Percentiles rank a stretch among this genome's conserved stretches.
Conservation (phyloP, 1,140 invertebrate species). For the Bombus affinis region DNA sequence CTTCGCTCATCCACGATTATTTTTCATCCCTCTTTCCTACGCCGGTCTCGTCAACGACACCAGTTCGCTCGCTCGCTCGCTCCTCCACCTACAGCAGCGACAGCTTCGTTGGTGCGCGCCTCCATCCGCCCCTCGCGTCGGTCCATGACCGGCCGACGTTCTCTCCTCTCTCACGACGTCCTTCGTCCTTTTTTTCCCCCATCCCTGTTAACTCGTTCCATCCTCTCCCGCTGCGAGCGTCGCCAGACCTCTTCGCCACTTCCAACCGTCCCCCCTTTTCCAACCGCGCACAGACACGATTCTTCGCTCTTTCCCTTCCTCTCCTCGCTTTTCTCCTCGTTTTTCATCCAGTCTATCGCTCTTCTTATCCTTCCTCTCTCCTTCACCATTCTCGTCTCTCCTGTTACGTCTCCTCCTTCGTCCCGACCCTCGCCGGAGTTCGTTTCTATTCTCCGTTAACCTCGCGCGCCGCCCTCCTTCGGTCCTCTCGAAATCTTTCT, state of each 20-base stretch:
- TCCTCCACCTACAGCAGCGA: neutral
- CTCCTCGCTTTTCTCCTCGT: neutral
- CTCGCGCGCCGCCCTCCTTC: neutral
- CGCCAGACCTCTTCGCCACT: constrained; percentile 42
- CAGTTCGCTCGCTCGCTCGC: constrained; percentile 1
- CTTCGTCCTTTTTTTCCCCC: constrained; percentile 50
- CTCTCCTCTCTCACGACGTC: constrained; percentile 41
- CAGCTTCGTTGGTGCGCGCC: neutral
- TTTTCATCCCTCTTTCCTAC: constrained; percentile 56
- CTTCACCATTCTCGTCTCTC: neutral
- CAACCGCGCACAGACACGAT: constrained; percentile 29
- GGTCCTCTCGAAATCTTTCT: constrained; percentile 15
- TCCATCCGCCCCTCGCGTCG: constrained; percentile 19
- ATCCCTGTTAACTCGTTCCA: constrained; percentile 50
- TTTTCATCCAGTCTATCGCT: neutral
- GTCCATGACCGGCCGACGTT: constrained; percentile 55
- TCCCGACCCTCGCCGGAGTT: constrained; percentile 1
- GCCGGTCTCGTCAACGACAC: constrained; percentile 46
- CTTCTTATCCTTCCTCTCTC: constrained; percentile 13
- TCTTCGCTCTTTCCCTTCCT: neutral
- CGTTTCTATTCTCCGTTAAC: neutral
- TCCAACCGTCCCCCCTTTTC: constrained; percentile 10
- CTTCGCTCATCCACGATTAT: constrained; percentile 73
- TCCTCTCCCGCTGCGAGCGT: constrained; percentile 20
- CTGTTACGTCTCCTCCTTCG: constrained; percentile 5